Evolutionary conservation across 1,140 invertebrate species (phyloP), one percentile per base, ranked within the genome.

Genomic region (Cylas formicarius): DNA sequence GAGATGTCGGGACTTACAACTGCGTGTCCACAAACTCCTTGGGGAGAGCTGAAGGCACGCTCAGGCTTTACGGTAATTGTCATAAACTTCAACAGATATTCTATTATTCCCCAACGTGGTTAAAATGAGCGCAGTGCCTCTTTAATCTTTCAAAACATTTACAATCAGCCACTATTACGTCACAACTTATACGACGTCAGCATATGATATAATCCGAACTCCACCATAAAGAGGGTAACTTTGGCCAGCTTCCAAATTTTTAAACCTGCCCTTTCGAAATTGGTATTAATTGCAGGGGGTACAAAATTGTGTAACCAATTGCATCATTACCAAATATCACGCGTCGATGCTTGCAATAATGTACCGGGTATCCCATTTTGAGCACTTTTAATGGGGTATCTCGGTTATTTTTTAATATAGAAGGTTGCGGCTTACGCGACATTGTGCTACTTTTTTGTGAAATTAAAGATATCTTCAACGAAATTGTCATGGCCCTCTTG

Each of bases 1-100:
- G 75, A 14, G 90, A 94, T 67, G 82, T 86, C 54, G 89, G 90
- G 13, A 84, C 84, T 36, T 95, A 93, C 72, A 87, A 84, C 62
- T 93, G 90, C 62, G 82, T 92, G 37, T 88, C 88, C 38, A 90
- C 86, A 44, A 94, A 93, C 67, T 86, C 84, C 9, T 69, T 94
- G 23, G 90, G 90, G 36, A 82, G 76, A 60, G 86, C 88, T 23
- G 85, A 89, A 64, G 85, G 85, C 35, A 86, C 80, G 4, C 74
- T 93, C 47, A 70, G 86, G 54, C 72, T 93, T 27, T 91, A 91
- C 69, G 86, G 89, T 92, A 69, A 82, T 80, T 74, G n/a, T n/a
- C n/a, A 52, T 53, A 33, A 10, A 26, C 22, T 34, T 34, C n/a
- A 47, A 14, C n/a, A 24, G 29, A 31, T 41, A 21, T 23, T 8